These are phyloP conservation scores for Aphelenchoides fujianensis DNA, from an alignment of 1,140 invertebrate species.

Conservation along the genomic window DNA sequence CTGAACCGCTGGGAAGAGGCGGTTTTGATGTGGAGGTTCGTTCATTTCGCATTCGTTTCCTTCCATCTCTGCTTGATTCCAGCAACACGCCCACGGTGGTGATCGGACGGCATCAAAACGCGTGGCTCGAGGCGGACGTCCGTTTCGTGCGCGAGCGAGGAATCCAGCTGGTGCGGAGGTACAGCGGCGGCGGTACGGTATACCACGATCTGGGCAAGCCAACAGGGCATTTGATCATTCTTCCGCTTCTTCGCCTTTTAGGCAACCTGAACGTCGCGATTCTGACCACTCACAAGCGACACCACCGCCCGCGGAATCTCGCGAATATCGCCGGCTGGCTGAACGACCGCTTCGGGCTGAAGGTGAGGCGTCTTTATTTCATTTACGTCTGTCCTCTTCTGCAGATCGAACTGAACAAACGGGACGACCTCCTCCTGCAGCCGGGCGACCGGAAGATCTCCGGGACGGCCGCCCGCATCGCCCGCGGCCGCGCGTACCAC, in stretches of 20 bases:
- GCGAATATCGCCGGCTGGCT: slow-evolving; percentile 40
- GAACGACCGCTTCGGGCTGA: slow-evolving; percentile 40
- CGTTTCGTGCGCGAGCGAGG: slow-evolving; percentile 32
- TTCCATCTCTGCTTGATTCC: too few species aligned
- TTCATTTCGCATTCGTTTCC: too few species aligned
- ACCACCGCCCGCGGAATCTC: slow-evolving; percentile 53
- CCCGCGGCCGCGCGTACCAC: slow-evolving; percentile 53
- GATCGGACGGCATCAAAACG: slow-evolving; percentile 92
- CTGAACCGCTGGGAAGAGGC: slow-evolving; percentile 40
- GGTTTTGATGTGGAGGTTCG: slow-evolving; percentile 55
- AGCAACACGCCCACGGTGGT: slow-evolving; percentile 86
- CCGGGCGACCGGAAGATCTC: slow-evolving; percentile 54
- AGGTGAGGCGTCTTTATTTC: slow-evolving; percentile 21
- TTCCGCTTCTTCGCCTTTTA: too few species aligned
- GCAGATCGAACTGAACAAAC: slow-evolving; percentile 39
- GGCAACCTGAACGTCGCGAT: slow-evolving; percentile 57
- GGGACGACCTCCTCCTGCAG: slow-evolving; percentile 55
- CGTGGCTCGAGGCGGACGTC: slow-evolving; percentile 84
- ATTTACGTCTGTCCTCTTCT: background rate
- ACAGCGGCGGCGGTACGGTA: slow-evolving; percentile 92
- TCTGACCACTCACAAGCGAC: slow-evolving; percentile 50
- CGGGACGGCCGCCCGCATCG: slow-evolving; percentile 58
- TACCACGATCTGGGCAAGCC: slow-evolving; percentile 88
- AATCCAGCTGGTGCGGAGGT: slow-evolving; percentile 72
- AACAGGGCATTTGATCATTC: background rate